Base-by-base conservation (phyloP, 2,888 invertebrate genomes). In the Automeris io region DNA sequence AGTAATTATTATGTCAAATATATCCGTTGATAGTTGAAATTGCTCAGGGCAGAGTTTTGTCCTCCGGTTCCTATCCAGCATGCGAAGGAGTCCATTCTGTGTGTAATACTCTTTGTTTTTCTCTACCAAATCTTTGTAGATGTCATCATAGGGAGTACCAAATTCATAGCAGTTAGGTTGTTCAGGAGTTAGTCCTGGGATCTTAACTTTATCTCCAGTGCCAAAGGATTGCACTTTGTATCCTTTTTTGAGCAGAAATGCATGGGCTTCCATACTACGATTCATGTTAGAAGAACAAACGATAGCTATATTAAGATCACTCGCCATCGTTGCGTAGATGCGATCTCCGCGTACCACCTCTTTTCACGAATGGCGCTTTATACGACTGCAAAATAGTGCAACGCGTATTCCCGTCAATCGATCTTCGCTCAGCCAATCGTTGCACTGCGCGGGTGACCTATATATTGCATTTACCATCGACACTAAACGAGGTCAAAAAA, bases 241-340 rank as follows among this genome's bases (percentile, higher is more conserved):
- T 8, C 99, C 99, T 66, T 98, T 98, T 87, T 99, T 99, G 39
- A 96, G 95, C 34, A 99, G 86, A 78, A 98, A 97, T 42, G 95
- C 95, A 86, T 99, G 99, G 11, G 99, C 99, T 87, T 99, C 99
- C 99, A 99, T 99, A 62, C 98, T 98, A 42, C 99, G 90, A 72
- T 99, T 99, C 97, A 99, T 99, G 76, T 99, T 99, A 65, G 98
- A 98, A 5, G 99, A 99, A 86, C 99, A 99, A 54, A 98, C 95
- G 38, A 99, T 97, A 16, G 99, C 99, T 60, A 99, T 91, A 62
- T 90, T 92, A 57, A 95, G 57, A 59, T 91, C 80, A 40, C 64
- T 67, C 78, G 79, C 76, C 31, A 33, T 48, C 11, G 4, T n/a
- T 26, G n/a, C n/a, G n/a, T n/a, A n/a, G n/a, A n/a, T n/a, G n/a